phyloP scores from a whole-genome alignment of 2,888 invertebrate genomes.

The Platynereis dumerilii region DNA sequence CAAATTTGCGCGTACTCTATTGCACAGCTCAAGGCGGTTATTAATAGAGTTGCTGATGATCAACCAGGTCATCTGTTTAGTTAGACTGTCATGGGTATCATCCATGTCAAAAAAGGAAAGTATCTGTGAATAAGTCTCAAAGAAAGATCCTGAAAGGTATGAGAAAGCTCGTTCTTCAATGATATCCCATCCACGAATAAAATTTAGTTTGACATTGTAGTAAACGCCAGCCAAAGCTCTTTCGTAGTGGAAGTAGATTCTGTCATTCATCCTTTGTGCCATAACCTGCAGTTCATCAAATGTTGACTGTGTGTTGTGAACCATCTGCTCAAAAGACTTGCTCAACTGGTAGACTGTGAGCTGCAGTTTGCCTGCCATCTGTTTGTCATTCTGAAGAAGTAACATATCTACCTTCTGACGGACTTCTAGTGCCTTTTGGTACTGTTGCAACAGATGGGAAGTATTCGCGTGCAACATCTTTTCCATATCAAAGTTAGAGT shows the following conservation, averaged over 20 bases:
- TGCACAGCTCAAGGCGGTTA: background rate
- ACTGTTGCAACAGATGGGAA: background rate
- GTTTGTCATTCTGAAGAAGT: background rate
- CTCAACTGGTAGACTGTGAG: background rate
- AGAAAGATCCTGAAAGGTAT: background rate
- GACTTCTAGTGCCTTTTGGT: constrained; percentile 4
- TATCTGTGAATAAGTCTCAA: background rate
- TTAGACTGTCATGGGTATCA: background rate
- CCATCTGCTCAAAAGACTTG: background rate
- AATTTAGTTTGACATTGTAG: background rate
- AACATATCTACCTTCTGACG: background rate
- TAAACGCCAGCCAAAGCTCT: constrained; percentile 9
- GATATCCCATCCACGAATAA: background rate
- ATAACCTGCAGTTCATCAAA: background rate
- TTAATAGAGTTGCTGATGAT: background rate
- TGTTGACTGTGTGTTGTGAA: background rate
- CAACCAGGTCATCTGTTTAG: background rate
- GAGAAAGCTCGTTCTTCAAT: background rate
- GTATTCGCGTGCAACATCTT: background rate
- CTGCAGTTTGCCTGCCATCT: background rate
- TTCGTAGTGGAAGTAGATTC: constrained; percentile 19
- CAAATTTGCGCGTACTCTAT: background rate
- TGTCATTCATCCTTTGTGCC: background rate
- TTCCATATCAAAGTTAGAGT: constrained; percentile 40
- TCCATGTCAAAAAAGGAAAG: background rate